phyloP scores from a whole-genome alignment of 2,888 invertebrate genomes.

The Chymomyza amoena region DNA sequence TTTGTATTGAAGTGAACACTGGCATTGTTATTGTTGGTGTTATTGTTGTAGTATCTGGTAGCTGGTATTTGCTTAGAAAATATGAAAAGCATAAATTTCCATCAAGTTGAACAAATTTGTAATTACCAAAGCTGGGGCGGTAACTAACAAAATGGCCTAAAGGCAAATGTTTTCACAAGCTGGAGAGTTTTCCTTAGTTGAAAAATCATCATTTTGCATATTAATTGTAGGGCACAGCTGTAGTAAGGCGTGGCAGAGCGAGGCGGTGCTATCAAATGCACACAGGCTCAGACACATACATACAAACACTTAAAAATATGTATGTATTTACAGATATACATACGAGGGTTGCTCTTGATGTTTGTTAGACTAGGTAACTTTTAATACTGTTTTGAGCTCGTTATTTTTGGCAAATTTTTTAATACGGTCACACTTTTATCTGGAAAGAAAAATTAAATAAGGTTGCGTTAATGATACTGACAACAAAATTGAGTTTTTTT shows the following conservation, averaged over 20 bases:
- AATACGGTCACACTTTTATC: too few species aligned
- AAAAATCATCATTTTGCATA: background rate
- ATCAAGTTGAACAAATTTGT: background rate
- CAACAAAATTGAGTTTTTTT: too few species aligned
- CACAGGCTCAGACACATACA: background rate
- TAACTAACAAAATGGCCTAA: background rate
- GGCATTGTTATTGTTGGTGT: background rate
- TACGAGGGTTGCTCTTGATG: too few species aligned
- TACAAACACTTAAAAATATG: background rate
- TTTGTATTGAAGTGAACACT: background rate
- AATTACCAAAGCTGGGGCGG: background rate
- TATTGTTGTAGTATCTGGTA: too few species aligned
- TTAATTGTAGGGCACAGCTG: background rate
- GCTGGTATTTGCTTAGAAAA: background rate
- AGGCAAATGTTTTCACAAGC: background rate
- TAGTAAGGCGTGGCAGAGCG: background rate
- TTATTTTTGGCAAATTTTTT: too few species aligned
- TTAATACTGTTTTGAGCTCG: too few species aligned
- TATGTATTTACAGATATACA: conserved; percentile 25
- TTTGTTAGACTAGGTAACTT: too few species aligned
- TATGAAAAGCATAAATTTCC: background rate
- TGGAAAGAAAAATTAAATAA: too few species aligned
- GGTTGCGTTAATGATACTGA: too few species aligned
- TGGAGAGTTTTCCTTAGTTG: background rate
- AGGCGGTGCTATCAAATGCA: background rate